phyloP scores from a whole-genome alignment of 1,140 invertebrate species.

The Ostrea edulis region DNA sequence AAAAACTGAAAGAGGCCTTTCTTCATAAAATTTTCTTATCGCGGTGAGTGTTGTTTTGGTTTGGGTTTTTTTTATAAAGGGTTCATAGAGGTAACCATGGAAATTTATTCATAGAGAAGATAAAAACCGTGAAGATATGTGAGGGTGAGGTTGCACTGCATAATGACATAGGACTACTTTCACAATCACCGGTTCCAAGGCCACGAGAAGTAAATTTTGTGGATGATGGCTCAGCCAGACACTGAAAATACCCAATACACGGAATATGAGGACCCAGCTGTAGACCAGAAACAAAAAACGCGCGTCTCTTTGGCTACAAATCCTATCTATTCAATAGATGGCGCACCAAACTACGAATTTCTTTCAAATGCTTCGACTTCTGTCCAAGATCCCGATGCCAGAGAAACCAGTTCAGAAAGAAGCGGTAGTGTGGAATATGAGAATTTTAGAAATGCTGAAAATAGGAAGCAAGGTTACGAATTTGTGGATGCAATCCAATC shows the following conservation, averaged over 20 bases:
- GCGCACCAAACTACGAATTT: neutral
- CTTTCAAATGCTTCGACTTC: neutral
- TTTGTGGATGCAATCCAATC: slow-evolving; percentile 11
- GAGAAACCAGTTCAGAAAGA: neutral
- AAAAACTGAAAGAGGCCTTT: too few species aligned
- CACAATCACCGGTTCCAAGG: too few species aligned
- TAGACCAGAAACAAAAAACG: neutral
- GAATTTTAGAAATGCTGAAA: neutral
- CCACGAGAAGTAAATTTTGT: too few species aligned
- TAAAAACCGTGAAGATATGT: too few species aligned
- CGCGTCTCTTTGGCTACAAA: neutral
- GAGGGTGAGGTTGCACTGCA: too few species aligned
- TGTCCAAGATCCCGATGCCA: neutral
- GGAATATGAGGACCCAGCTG: neutral
- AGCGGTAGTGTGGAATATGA: neutral
- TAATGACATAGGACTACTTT: too few species aligned
- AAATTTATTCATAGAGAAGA: too few species aligned
- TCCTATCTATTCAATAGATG: neutral
- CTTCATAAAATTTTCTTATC: too few species aligned
- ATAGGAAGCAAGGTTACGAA: neutral
- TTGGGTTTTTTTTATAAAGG: too few species aligned
- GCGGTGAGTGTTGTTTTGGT: too few species aligned
- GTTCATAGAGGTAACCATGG: too few species aligned
- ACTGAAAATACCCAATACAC: neutral
- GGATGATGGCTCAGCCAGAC: neutral